phyloP scores from a whole-genome alignment of 2,888 invertebrate genomes.

The Agrotis puta region DNA sequence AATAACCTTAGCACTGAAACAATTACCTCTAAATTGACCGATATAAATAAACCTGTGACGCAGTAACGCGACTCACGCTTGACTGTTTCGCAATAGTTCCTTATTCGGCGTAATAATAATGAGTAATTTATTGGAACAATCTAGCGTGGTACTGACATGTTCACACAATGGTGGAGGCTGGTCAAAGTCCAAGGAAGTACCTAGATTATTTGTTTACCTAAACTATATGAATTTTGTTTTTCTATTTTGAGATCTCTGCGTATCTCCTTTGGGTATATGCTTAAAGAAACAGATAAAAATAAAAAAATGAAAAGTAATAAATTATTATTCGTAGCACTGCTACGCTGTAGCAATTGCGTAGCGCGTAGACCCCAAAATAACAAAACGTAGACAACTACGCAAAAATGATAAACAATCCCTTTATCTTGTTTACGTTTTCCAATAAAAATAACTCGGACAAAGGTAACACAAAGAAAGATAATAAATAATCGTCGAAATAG shows the following conservation, averaged over 20 bases:
- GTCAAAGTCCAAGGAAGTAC: constrained; percentile 16
- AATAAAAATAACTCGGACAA: constrained; percentile 52
- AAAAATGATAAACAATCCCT: constrained; percentile 30
- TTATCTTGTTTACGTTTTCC: constrained; percentile 60
- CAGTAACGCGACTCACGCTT: constrained; percentile 44
- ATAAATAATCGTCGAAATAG: constrained; percentile 40
- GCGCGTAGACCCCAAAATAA: constrained; percentile 28
- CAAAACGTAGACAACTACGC: constrained; percentile 29
- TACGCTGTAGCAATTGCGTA: constrained; percentile 50
- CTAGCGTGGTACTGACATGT: constrained; percentile 2
- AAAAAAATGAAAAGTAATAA: background rate
- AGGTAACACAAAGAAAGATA: constrained; percentile 55
- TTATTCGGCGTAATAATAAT: constrained; percentile 39
- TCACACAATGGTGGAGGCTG: constrained; percentile 10
- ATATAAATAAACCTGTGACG: constrained; percentile 38
- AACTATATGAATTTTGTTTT: background rate
- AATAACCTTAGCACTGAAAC: constrained; percentile 17
- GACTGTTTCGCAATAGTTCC: constrained; percentile 53
- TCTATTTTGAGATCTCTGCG: background rate
- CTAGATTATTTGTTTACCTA: background rate
- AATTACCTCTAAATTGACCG: constrained; percentile 36
- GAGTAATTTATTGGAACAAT: constrained; percentile 47
- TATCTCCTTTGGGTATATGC: too few relatives aligned
- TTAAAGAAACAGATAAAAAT: background rate
- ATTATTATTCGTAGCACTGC: constrained; percentile 29